Base-by-base conservation (phyloP, 2,888 invertebrate genomes). In the Hypomecis punctinalis region DNA sequence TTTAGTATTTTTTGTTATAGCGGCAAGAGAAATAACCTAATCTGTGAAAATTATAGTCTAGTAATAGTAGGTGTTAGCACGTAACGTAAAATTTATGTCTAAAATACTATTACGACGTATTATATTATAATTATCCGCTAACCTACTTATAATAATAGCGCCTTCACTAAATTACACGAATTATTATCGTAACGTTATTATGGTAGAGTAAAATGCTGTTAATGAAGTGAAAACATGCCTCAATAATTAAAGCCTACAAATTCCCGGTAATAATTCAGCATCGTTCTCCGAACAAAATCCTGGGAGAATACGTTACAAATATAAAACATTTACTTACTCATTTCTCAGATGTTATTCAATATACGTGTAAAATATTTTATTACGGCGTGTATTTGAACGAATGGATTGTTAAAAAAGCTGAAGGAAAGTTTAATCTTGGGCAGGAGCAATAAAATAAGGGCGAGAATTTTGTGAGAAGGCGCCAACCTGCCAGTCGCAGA, bases 391-490 rank as follows among this genome's bases (percentile, higher is more conserved):
- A 75, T 81, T 81, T 81, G 78, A 79, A 71, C 76, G 81, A 81
- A 83, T 81, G 77, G 76, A 78, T 84, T 82, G 80, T 84, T 83
- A 81, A 84, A 85, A 85, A 84, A 85, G 80, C 77, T 75, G 79
- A 79, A 82, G 78, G 78, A 81, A 85, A 88, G 86, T 91, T 91
- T 90, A 90, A 91, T 91, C 88, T 88, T 84, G 87, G 88, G 85
- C 89, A 88, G 88, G 81, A 86, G 90, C 86, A 91, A 91, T 92
- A 91, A 93, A 91, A 88, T 89, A 89, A 89, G 89, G 89, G 88
- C 80, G 88, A 80, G 82, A 89, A 90, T 89, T 89, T 88, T 84
- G 84, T 82, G 88, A 88, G 88, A 86, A 89, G 88, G 85, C 86
- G 84, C 84, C 88, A 81, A 85, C 84, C 90, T 91, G 91, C 90